Evolutionary conservation across 92 coral and sea anemone genomes (phyloP).

Genomic region (Epizoanthus stellaris): DNA sequence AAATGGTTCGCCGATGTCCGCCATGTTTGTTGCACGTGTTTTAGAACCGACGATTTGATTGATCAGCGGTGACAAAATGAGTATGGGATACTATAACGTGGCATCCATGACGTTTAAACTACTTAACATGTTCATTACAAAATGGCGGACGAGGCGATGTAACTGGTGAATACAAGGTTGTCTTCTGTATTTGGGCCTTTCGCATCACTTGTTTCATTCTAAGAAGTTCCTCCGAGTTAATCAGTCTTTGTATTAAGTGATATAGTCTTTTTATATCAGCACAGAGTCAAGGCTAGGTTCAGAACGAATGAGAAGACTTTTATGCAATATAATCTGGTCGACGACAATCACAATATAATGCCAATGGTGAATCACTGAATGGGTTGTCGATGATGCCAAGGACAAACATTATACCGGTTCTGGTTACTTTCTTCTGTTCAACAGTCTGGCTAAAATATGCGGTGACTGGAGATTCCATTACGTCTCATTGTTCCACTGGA

Average conservation of each 20-base stretch:
- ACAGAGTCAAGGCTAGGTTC: no score
- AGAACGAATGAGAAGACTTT: no score
- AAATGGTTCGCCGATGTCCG: slow-evolving; percentile 81
- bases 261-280: no score
- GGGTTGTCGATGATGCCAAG: neutral
- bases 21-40: slow-evolving; percentile 90
- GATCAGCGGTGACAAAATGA: slow-evolving; percentile 20
- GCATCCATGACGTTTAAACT: neutral
- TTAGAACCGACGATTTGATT: slow-evolving; percentile 12
- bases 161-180: no score
- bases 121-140: neutral
- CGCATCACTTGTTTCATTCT: no score
- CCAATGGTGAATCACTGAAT: no score
- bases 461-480: slow-evolving; percentile 6
- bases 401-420: neutral
- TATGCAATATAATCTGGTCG: no score
- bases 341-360: no score
- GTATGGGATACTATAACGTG: neutral
- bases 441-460: neutral
- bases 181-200: no score
- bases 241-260: no score
- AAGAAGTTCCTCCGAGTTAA: no score
- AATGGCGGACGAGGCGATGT: slow-evolving; percentile 5
- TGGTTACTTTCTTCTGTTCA: neutral
- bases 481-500: slow-evolving; percentile 1